Percentiles rank a stretch among this genome's conserved stretches.
Evolutionary conservation across 2,113 vertebrate species (phyloP).

Genomic region (Sander vitreus): DNA sequence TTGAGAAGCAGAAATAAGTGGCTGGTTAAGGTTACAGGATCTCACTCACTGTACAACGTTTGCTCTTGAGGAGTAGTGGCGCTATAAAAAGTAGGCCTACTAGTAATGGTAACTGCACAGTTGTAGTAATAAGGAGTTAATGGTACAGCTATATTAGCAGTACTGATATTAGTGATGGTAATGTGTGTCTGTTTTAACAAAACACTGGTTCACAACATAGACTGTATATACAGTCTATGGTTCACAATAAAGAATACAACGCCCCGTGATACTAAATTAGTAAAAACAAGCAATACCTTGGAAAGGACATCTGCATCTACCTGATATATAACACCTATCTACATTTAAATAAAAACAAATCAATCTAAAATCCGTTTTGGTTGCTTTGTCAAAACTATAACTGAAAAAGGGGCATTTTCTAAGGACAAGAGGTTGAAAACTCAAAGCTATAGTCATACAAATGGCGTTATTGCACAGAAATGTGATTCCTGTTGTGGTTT

Average conservation of each 20-base stretch:
- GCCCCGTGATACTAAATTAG: not conserved
- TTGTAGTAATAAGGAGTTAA: no score
- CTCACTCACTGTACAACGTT: constrained; percentile 2
- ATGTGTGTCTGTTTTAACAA: not conserved
- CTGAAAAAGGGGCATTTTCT: not conserved
- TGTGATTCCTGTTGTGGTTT: not conserved
- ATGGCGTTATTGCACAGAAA: not conserved
- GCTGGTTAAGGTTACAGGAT: constrained; percentile 3
- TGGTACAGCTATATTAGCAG: not conserved
- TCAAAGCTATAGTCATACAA: not conserved
- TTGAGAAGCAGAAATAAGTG: not conserved
- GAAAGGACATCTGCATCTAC: not conserved
- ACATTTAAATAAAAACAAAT: not conserved
- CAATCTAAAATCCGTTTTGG: not conserved
- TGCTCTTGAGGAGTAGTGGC: no score
- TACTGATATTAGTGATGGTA: not conserved
- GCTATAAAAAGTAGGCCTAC: no score
- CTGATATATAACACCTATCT: not conserved
- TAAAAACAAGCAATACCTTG: not conserved
- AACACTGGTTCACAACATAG: no score
- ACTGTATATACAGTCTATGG: no score
- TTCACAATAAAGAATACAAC: not conserved
- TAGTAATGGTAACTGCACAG: no score
- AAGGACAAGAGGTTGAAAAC: not conserved
- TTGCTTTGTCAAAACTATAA: not conserved